These are phyloP conservation scores for Acronicta aceris DNA, from an alignment of 2,888 invertebrate species.

Conservation along the genomic window DNA sequence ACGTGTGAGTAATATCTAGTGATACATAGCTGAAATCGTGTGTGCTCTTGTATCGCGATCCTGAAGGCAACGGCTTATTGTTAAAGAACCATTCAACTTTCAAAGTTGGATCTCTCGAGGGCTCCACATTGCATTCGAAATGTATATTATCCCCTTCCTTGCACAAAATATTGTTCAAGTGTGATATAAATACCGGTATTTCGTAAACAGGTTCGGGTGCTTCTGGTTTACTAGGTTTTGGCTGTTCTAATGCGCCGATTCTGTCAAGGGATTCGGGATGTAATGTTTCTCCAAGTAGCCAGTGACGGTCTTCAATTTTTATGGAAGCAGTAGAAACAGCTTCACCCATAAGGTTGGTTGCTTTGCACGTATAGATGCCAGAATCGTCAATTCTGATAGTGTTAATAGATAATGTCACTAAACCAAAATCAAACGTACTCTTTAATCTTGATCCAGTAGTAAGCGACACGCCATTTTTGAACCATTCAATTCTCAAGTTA, in stretches of 20 bases:
- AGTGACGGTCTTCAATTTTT: constrained; percentile 96
- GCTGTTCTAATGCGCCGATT: constrained; percentile 95
- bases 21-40: constrained; percentile 99
- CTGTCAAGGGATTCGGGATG: constrained; percentile 97
- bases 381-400: constrained; percentile 96
- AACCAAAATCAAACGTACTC: constrained; percentile 98
- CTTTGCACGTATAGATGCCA: constrained; percentile 98
- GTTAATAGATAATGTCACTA: constrained; percentile 97
- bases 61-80: constrained; percentile 95
- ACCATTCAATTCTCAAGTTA: constrained; percentile 96
- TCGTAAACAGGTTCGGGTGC: constrained; percentile 94
- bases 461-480: constrained; percentile 95
- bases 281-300: constrained; percentile 95
- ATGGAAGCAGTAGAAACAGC: constrained; percentile 97
- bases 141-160: constrained; percentile 96
- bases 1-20: constrained; percentile 95
- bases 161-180: constrained; percentile 96
- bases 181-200: constrained; percentile 96
- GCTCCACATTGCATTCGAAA: constrained; percentile 97
- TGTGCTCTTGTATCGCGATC: constrained; percentile 96
- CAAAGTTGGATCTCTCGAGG: constrained; percentile 96
- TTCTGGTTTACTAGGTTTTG: constrained; percentile 91
- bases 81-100: constrained; percentile 98
- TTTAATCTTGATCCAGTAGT: constrained; percentile 96
- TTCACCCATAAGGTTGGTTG: constrained; percentile 97